Evolutionary conservation across 2,888 invertebrate species (phyloP), one percentile per base, ranked within the genome.

Genomic region (Habroteleia sp.): DNA sequence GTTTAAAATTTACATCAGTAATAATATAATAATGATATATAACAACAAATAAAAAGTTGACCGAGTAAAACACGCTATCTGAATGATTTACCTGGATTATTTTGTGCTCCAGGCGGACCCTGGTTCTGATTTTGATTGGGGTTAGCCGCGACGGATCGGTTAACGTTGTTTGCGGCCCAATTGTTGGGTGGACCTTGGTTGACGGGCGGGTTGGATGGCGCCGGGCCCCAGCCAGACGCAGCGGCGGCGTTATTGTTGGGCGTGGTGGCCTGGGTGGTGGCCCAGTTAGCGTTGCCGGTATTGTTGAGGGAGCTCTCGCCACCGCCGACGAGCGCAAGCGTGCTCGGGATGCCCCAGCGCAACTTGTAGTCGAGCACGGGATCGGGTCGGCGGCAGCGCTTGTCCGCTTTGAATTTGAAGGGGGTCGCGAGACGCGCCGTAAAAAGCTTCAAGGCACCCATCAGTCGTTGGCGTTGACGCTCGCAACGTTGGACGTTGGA

Each of bases 301-400:
- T 92, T 93, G 87, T 94, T 95, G 83, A 95, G 91, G 37, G 95
- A 94, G 89, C 93, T 94, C 89, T 95, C 95, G 65, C 95, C 95
- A 48, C 95, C 95, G 58, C 95, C 95, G 75, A 92, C 90, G 74
- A 95, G 91, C 77, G 93, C 91, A 82, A 94, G 89, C 52, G 91
- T 90, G 37, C 89, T 90, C 69, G 92, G 91, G 58, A 91, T 91
- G 39, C 93, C 92, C 93, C 93, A 93, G 77, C 88, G 84, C 68
- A 79, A 73, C 60, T 87, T 88, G 76, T 88, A 88, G 25, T 77
- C 81, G 14, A 74, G 63, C 17, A 81, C 80, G 14, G 81, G 78
- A 48, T 83, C 77, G 54, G 63, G 35, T 20, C 62, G 50, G 31
- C 52, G 46, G 33, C 74, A 58, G 23, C 31, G 33, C 29, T 10